Evolutionary conservation across 2,888 invertebrate genomes (phyloP), one percentile per base, ranked within the genome.

Genomic region (Ectemnius lituratus): DNA sequence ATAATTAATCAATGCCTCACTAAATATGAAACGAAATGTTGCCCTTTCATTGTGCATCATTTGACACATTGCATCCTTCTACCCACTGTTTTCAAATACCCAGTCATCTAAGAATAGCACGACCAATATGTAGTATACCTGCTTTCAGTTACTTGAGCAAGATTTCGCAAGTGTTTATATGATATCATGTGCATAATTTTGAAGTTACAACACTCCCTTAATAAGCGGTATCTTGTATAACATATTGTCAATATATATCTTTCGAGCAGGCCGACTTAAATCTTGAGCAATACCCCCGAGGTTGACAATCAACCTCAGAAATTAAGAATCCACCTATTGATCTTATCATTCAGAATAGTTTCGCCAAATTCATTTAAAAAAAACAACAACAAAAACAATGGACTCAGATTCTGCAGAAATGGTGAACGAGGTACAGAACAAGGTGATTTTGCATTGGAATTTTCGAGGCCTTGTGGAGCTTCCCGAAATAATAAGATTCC

Each of bases 361-460:
- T 79, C 46, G 73, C 67, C 71, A 73, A 75, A 67, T 2, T 76
- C 72, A 47, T 75, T 75, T 67, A 73, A 80, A 80, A 37, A 4
- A 37, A 23, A 23, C 23, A 20, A n/a, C n/a, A 20, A 20, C 1
- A 23, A 23, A 23, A 47, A 47, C n/a, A 62, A 86, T 88, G 86
- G 76, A 83, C 70, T 69, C 79, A 68, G 80, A 86, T 78, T 75
- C 78, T 47, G 60, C 79, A 71, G 89, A 91, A 71, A 86, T 91
- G 82, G 84, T 84, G n/a, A 85, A 86, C 6, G 91, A 91, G 73
- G 87, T 90, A 5, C 84, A 83, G 70, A 84, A 82, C 47, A 91
- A 90, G 76, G 77, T 81, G 68, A 90, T 91, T 74, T 83, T 91
- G 11, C 91, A 91, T 70, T 91, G 91, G 91, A 91, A 91, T 80